Conservation (phyloP, 2,888 invertebrate genomes). For the Drosophila birchii region DNA sequence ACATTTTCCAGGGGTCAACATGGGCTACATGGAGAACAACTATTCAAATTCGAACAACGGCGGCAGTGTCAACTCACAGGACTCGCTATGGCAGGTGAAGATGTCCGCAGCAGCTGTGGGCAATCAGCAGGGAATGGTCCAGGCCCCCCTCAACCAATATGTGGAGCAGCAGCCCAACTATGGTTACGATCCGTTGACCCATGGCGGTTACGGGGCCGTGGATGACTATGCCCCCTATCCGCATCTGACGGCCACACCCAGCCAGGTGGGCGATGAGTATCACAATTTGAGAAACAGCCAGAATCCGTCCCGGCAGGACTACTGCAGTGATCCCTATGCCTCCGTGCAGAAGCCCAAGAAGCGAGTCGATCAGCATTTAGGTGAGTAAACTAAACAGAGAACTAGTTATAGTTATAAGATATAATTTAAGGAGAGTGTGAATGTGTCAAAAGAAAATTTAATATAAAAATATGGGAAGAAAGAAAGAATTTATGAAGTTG, state of each 20-base stretch:
- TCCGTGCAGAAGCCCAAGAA: constrained; percentile 96
- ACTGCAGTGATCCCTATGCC: constrained; percentile 94
- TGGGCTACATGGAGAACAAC: constrained; percentile 96
- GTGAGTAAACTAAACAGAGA: constrained; percentile 86
- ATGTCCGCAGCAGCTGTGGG: constrained; percentile 91
- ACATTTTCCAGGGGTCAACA: constrained; percentile 89
- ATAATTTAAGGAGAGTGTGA: neutral
- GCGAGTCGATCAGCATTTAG: constrained; percentile 93
- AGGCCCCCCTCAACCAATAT: constrained; percentile 86
- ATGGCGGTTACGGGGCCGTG: constrained; percentile 92
- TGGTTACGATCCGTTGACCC: constrained; percentile 91
- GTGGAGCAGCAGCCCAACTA: constrained; percentile 89
- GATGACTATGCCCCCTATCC: constrained; percentile 95
- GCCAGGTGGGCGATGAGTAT: constrained; percentile 89
- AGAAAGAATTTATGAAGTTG: neutral
- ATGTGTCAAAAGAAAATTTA: neutral
- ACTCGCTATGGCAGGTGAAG: constrained; percentile 97
- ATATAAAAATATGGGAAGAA: too few relatives aligned
- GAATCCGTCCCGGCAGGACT: constrained; percentile 94
- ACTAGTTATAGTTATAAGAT: neutral
- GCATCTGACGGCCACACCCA: constrained; percentile 89
- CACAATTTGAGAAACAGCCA: constrained; percentile 90
- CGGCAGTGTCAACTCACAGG: constrained; percentile 97
- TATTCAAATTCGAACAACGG: constrained; percentile 97
- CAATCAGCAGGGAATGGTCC: constrained; percentile 87